phyloP scores from a whole-genome alignment of 2,888 invertebrate genomes.

The Margaritifera margaritifera region DNA sequence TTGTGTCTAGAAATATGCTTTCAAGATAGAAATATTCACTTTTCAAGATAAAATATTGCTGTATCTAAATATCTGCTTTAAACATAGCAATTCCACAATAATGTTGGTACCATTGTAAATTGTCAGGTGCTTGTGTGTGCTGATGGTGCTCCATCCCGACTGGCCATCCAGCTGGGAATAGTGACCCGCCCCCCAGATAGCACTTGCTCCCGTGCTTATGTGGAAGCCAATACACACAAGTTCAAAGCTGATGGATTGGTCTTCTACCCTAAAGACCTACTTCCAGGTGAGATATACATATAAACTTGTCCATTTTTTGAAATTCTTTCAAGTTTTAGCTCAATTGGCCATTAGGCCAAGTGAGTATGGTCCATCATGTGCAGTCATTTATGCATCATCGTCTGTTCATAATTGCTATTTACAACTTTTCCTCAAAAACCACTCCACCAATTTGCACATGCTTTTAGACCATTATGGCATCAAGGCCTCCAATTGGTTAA shows the following conservation, averaged over 20 bases:
- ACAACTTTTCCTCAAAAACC: too few relatives aligned
- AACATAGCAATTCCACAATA: too few relatives aligned
- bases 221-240: slow-evolving; percentile 60
- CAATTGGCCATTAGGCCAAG: too few relatives aligned
- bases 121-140: slow-evolving; percentile 60
- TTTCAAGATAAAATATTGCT: background rate
- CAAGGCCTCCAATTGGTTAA: too few relatives aligned
- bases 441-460: too few relatives aligned
- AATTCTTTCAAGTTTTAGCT: too few relatives aligned
- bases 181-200: slow-evolving; percentile 56
- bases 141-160: slow-evolving; percentile 60
- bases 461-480: too few relatives aligned
- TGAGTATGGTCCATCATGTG: too few relatives aligned
- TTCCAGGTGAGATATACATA: slow-evolving; percentile 49
- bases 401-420: too few relatives aligned
- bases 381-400: too few relatives aligned
- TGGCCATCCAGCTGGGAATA: slow-evolving; percentile 62
- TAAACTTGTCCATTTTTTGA: background rate
- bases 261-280: slow-evolving; percentile 56
- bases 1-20: background rate
- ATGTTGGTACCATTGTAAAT: background rate
- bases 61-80: background rate
- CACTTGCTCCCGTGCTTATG: slow-evolving; percentile 57
- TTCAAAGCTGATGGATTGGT: slow-evolving; percentile 65
- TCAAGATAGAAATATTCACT: background rate